phyloP scores from a whole-genome alignment of 1,140 invertebrate species.

The Drosophila bifasciata region DNA sequence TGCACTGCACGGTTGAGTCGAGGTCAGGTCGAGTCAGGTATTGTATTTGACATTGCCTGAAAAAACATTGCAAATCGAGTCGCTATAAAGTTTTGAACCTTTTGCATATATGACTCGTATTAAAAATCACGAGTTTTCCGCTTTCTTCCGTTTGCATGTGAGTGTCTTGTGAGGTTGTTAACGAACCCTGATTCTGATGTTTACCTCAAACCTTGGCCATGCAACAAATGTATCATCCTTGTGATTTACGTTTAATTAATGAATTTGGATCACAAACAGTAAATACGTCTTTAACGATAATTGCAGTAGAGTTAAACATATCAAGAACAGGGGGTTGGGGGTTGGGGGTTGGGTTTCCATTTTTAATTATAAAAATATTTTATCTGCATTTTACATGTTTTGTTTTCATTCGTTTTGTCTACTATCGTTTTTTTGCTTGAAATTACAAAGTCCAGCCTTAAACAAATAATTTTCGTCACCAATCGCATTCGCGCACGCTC shows the following conservation, averaged over 20 bases:
- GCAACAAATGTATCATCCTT: slow-evolving; percentile 57
- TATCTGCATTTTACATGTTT: slow-evolving; percentile 55
- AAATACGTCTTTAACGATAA: slow-evolving; percentile 76
- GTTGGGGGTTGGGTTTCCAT: slow-evolving; percentile 22
- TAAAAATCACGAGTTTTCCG: background rate
- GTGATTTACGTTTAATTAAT: slow-evolving; percentile 52
- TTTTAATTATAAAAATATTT: slow-evolving; percentile 58
- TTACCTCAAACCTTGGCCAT: slow-evolving; percentile 54
- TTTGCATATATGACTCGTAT: slow-evolving; percentile 9
- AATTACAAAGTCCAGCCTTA: slow-evolving; percentile 76
- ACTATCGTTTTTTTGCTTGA: slow-evolving; percentile 61
- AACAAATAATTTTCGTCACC: slow-evolving; percentile 70
- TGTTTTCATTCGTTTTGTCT: slow-evolving; percentile 36
- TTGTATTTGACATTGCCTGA: background rate
- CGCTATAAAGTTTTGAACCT: slow-evolving; percentile 31
- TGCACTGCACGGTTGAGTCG: slow-evolving; percentile 6
- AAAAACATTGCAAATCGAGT: slow-evolving; percentile 8
- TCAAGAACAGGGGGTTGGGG: slow-evolving; percentile 71
- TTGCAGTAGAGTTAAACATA: slow-evolving; percentile 73
- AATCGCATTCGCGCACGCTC: slow-evolving; percentile 64
- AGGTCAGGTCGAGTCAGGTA: slow-evolving; percentile 6
- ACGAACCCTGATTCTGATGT: slow-evolving; percentile 37
- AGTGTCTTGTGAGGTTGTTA: slow-evolving; percentile 17
- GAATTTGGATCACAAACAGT: slow-evolving; percentile 75
- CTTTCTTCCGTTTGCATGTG: background rate